A percentile compares a stretch with the other conserved stretches of the same genome.
phyloP scores from a whole-genome alignment of 2,888 invertebrate genomes.

The Aplocera efformata region DNA sequence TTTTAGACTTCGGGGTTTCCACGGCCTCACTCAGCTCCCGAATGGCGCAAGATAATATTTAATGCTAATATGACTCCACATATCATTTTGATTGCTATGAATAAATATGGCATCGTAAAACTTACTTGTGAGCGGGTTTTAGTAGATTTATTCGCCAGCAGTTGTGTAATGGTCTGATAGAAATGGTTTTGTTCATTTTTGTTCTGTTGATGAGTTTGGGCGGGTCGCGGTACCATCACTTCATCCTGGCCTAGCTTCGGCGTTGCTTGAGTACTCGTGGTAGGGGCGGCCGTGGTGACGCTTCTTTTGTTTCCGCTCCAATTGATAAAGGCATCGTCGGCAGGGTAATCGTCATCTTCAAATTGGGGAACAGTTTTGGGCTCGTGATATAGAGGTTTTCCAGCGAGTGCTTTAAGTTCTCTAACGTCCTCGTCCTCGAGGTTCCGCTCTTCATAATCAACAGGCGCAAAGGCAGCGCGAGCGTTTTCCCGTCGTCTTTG shows the following conservation, averaged over 20 bases:
- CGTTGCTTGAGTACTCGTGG: constrained; percentile 36
- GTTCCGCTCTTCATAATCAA: constrained; percentile 63
- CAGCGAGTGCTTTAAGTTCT: constrained; percentile 82
- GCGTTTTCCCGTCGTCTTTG: constrained; percentile 71
- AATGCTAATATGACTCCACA: constrained; percentile 19
- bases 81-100: constrained; percentile 20
- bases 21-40: constrained; percentile 45
- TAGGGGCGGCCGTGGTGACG: constrained; percentile 56
- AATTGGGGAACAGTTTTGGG: constrained; percentile 66
- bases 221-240: constrained; percentile 82
- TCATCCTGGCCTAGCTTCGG: constrained; percentile 81
- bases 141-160: constrained; percentile 70
- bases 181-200: constrained; percentile 59
- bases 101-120: constrained; percentile 33
- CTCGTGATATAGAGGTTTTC: constrained; percentile 73
- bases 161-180: constrained; percentile 73
- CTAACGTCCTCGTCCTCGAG: constrained; percentile 84
- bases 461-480: constrained; percentile 64
- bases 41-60: constrained; percentile 23
- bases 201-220: constrained; percentile 59
- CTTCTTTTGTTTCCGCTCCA: constrained; percentile 77
- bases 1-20: constrained; percentile 69
- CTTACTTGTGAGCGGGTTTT: constrained; percentile 80
- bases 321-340: constrained; percentile 76
- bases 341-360: constrained; percentile 69